Conservation (phyloP, 2,888 invertebrate species). For the Halictus quadricinctus region DNA sequence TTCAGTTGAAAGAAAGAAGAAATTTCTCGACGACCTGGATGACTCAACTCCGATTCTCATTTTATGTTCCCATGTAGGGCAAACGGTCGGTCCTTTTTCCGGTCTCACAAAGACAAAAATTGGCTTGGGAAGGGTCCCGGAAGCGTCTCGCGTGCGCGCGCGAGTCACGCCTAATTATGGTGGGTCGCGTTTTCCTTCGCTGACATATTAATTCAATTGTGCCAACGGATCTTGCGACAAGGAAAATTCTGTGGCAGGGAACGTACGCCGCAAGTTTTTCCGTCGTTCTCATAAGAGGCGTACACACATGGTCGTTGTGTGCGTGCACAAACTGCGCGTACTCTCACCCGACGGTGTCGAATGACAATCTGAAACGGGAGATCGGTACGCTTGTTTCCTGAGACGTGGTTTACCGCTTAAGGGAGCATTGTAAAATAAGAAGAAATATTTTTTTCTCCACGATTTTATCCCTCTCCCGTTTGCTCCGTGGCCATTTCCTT, state of each 20-base stretch:
- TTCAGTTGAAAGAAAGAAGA: background rate
- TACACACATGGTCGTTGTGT: background rate
- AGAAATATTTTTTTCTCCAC: conserved; percentile 40
- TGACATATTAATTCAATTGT: conserved; percentile 40
- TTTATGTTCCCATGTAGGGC: background rate
- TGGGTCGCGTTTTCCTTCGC: conserved; percentile 9
- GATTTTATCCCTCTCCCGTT: background rate
- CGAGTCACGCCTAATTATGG: conserved; percentile 32
- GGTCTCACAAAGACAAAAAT: conserved; percentile 5
- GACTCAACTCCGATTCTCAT: background rate
- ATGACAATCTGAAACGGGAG: conserved; percentile 58
- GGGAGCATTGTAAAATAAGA: conserved; percentile 44
- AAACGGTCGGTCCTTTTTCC: background rate
- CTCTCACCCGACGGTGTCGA: conserved; percentile 57
- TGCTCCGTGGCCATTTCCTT: conserved; percentile 27
- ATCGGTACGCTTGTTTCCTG: conserved; percentile 41
- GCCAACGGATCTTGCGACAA: background rate
- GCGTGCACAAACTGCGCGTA: conserved; percentile 37
- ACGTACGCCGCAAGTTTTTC: conserved; percentile 34
- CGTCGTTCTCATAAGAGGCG: conserved; percentile 32
- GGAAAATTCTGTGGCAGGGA: conserved; percentile 28
- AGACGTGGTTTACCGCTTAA: conserved; percentile 60
- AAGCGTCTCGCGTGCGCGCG: conserved; percentile 31
- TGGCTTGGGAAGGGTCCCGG: background rate
- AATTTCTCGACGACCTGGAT: background rate